A percentile compares a stretch with the other conserved stretches of the same genome.
Evolutionary conservation across 2,797 vertebrate genomes (phyloP).

Genomic region (Eospalax fontanierii): DNA sequence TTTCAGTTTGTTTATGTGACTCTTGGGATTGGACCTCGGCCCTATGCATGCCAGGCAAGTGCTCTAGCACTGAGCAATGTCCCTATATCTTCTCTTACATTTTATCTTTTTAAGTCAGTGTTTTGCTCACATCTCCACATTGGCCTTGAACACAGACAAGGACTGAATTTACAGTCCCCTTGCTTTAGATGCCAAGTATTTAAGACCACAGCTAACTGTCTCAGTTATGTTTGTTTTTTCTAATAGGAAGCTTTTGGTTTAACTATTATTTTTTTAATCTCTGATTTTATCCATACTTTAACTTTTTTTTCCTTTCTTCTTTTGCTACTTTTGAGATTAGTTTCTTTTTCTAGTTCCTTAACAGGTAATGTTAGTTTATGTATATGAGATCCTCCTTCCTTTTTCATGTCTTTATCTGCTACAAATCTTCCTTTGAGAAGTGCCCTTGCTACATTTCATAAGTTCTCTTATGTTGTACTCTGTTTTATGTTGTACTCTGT

Average conservation of each 20-base stretch:
- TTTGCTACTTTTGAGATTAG: background rate
- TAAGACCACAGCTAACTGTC: background rate
- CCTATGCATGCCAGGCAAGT: no score
- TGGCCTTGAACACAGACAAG: no score
- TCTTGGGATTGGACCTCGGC: background rate
- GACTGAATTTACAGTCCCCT: no score
- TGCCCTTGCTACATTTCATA: background rate
- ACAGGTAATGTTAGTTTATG: background rate
- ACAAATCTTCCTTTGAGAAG: background rate
- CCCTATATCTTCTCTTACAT: no score
- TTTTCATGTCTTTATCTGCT: constrained; percentile 4
- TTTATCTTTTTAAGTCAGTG: no score
- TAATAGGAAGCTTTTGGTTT: background rate
- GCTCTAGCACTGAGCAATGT: no score
- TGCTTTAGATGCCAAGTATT: no score
- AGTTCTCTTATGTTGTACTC: background rate
- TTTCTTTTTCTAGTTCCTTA: background rate
- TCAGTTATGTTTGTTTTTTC: background rate
- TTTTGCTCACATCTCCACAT: no score
- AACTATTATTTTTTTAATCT: background rate
- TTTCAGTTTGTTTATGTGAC: background rate
- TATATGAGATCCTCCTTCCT: background rate
- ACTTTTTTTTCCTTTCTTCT: background rate
- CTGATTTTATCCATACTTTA: background rate
- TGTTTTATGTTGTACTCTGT: background rate